These are phyloP conservation scores for Sabellastarte sp. DNA, from an alignment of 2,888 invertebrate genomes.

Conservation along the genomic window DNA sequence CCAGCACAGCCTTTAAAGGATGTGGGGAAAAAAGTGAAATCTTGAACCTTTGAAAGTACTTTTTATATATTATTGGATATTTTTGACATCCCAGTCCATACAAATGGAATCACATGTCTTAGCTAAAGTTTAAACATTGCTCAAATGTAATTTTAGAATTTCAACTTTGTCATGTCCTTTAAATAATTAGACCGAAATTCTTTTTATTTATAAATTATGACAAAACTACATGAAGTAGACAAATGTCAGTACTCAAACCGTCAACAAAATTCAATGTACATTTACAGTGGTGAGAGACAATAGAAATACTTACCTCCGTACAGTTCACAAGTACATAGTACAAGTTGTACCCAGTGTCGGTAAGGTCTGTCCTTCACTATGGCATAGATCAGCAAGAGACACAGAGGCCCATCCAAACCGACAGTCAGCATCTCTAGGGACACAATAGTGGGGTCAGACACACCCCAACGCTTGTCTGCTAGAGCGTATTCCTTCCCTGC, in stretches of 20 bases:
- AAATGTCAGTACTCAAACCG: too few relatives aligned
- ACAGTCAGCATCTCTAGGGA: constrained; percentile 53
- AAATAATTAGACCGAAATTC: too few relatives aligned
- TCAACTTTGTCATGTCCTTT: too few relatives aligned
- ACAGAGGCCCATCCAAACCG: constrained; percentile 39
- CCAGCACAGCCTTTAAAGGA: too few relatives aligned
- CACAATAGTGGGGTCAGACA: constrained; percentile 51
- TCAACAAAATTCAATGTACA: background rate
- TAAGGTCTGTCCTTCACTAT: constrained; percentile 39
- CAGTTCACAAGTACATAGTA: constrained; percentile 51
- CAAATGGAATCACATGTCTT: too few relatives aligned
- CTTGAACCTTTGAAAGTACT: too few relatives aligned
- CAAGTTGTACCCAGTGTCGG: constrained; percentile 50
- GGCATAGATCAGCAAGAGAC: constrained; percentile 41
- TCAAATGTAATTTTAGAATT: too few relatives aligned
- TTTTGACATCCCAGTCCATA: too few relatives aligned
- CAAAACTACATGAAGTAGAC: background rate
- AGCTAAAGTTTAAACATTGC: too few relatives aligned
- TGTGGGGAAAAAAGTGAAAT: too few relatives aligned
- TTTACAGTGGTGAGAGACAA: background rate
- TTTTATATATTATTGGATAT: too few relatives aligned
- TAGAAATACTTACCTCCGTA: constrained; percentile 48
- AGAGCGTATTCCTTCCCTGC: constrained; percentile 56
- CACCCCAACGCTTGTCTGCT: constrained; percentile 54
- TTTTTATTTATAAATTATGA: background rate